These are phyloP conservation scores for Atrichornis clamosus DNA, from an alignment of 2,113 vertebrate genomes.

Conservation along the genomic window DNA sequence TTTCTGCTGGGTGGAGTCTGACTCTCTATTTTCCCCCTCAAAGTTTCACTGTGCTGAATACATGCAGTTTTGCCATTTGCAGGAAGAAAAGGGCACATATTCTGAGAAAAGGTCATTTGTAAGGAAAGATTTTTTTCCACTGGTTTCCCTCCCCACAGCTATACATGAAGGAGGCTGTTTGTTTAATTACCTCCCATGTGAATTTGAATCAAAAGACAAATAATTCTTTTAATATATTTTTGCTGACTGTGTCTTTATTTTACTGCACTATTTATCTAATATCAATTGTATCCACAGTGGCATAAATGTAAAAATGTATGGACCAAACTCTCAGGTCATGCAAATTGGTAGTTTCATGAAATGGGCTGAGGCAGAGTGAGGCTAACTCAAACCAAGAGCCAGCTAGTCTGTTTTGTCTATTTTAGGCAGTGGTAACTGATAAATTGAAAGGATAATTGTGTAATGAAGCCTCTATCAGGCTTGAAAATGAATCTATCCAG, in stretches of 20 bases:
- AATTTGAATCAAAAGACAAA: constrained; percentile 52
- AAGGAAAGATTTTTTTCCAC: background rate
- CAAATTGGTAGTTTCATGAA: background rate
- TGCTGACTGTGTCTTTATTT: constrained; percentile 28
- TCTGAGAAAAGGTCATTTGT: background rate
- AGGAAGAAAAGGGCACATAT: background rate
- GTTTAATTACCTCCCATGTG: constrained; percentile 51
- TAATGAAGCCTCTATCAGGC: background rate
- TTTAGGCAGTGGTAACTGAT: background rate
- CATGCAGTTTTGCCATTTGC: background rate
- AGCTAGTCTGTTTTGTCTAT: background rate
- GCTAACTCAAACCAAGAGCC: background rate
- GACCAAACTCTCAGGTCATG: background rate
- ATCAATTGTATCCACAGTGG: background rate
- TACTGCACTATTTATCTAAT: background rate
- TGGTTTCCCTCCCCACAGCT: background rate
- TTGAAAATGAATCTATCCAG: background rate
- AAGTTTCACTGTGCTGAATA: background rate
- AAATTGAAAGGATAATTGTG: background rate
- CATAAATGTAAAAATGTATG: background rate
- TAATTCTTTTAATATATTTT: background rate
- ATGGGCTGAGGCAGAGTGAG: background rate
- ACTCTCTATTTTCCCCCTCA: background rate
- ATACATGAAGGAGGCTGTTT: background rate
- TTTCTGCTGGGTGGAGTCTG: background rate